Conservation (phyloP, 2,888 invertebrate genomes). For the Hemithea aestivaria region DNA sequence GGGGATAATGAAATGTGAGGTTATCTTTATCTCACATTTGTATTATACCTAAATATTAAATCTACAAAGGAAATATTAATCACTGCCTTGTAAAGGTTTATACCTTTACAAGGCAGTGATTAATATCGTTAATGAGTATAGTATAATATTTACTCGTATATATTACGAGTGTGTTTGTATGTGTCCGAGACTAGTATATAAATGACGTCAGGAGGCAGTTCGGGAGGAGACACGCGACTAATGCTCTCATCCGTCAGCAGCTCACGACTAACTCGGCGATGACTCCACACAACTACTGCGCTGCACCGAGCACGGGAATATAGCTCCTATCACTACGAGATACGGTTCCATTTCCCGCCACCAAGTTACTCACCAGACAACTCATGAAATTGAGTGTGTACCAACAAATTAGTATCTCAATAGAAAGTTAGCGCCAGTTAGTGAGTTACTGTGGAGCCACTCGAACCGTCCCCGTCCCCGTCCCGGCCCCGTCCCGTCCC, state of each 20-base stretch:
- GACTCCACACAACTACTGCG: conserved; percentile 28
- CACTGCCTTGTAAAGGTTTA: too few species aligned
- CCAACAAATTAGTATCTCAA: conserved; percentile 16
- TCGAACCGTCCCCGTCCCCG: conserved; percentile 11
- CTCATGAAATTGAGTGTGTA: neutral
- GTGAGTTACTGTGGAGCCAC: neutral
- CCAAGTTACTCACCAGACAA: neutral
- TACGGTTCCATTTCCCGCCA: conserved; percentile 18
- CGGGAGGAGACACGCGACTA: conserved; percentile 40
- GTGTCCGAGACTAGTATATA: too few species aligned
- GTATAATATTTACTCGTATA: too few species aligned
- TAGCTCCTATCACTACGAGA: conserved; percentile 10
- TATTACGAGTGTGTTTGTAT: too few species aligned
- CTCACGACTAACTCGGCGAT: conserved; percentile 35
- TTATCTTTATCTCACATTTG: too few species aligned
- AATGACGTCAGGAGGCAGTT: conserved; percentile 36
- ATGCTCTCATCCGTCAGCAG: conserved; percentile 44
- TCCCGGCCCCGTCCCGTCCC: neutral
- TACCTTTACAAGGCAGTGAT: too few species aligned
- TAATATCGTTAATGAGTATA: too few species aligned
- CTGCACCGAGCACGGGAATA: conserved; percentile 18
- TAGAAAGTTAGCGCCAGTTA: conserved; percentile 3
- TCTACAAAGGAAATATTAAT: too few species aligned
- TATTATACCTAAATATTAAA: too few species aligned
- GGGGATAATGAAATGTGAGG: too few species aligned